A percentile compares a stretch with the other conserved stretches of the same genome.
Evolutionary conservation across 1,140 invertebrate species (phyloP).

Genomic region (Drosophila ohnishii): DNA sequence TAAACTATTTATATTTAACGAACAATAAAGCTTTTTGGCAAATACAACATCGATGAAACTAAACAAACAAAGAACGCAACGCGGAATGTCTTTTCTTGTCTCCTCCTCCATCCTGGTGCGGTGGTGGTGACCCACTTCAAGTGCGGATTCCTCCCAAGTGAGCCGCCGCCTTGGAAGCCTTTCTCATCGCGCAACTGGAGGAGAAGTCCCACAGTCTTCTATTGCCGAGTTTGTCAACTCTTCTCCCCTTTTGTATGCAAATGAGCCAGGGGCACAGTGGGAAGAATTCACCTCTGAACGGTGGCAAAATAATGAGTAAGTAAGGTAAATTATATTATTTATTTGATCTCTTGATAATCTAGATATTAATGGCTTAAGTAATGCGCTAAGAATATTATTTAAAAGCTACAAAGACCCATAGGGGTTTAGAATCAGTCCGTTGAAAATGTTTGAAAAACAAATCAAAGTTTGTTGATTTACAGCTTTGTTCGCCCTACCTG

Average conservation of each 20-base stretch:
- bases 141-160: constrained; percentile 5
- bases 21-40: constrained; percentile 56
- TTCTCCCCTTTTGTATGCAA: constrained; percentile 43
- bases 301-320: background rate
- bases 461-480: background rate
- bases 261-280: constrained; percentile 33
- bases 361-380: background rate
- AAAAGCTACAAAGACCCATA: too few relatives aligned
- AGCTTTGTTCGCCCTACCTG: too few relatives aligned
- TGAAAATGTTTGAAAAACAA: background rate
- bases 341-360: background rate
- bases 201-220: constrained; percentile 16
- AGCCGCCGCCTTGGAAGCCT: constrained; percentile 15
- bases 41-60: constrained; percentile 36
- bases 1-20: constrained; percentile 51
- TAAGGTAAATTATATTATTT: background rate
- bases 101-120: constrained; percentile 4
- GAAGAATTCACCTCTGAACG: background rate
- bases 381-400: too few relatives aligned
- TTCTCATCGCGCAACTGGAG: constrained; percentile 3
- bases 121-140: constrained; percentile 34
- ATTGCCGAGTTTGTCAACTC: constrained; percentile 38
- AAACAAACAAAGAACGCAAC: constrained; percentile 14
- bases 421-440: too few relatives aligned
- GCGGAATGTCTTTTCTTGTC: constrained; percentile 11